phyloP scores from a whole-genome alignment of 23 tunicate genomes.

The Trididemnum nubilum region DNA sequence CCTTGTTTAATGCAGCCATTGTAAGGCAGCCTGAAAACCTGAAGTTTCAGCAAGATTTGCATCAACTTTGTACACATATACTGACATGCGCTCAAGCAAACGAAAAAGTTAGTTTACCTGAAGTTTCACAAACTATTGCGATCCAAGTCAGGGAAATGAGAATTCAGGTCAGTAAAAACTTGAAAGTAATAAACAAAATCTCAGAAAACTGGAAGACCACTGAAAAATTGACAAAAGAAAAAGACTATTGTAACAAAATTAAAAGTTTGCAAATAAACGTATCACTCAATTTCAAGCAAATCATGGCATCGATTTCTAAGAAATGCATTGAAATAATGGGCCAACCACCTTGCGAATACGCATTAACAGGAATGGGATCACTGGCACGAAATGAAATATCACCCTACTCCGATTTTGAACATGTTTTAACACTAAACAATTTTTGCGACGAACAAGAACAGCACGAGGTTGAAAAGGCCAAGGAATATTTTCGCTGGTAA shows the following conservation, averaged over 20 bases:
- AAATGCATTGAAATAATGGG: conserved; percentile 40
- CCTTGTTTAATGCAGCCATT: conserved; percentile 50
- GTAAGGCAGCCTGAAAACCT: conserved; percentile 47
- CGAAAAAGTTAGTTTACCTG: not conserved
- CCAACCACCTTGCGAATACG: conserved; percentile 42
- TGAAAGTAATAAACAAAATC: not conserved
- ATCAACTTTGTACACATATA: not conserved
- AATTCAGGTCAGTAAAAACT: not conserved
- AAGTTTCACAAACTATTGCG: not conserved
- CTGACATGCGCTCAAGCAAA: conserved; percentile 28
- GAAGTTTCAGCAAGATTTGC: conserved; percentile 29
- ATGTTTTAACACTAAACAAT: conserved; percentile 27
- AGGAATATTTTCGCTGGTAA: conserved; percentile 57
- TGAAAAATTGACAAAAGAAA: not conserved
- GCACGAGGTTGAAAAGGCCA: conserved; percentile 16
- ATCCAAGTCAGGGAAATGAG: not conserved
- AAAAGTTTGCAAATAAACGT: not conserved
- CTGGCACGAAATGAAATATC: conserved; percentile 41
- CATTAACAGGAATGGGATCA: conserved; percentile 35
- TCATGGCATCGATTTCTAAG: conserved; percentile 12
- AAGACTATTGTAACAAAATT: not conserved
- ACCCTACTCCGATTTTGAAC: conserved; percentile 27
- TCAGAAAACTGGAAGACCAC: not conserved
- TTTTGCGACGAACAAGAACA: conserved; percentile 26
- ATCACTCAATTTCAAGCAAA: conserved; percentile 11